These are phyloP conservation scores for Octodonta nipae DNA, from an alignment of 2,888 invertebrate genomes.

Conservation along the genomic window DNA sequence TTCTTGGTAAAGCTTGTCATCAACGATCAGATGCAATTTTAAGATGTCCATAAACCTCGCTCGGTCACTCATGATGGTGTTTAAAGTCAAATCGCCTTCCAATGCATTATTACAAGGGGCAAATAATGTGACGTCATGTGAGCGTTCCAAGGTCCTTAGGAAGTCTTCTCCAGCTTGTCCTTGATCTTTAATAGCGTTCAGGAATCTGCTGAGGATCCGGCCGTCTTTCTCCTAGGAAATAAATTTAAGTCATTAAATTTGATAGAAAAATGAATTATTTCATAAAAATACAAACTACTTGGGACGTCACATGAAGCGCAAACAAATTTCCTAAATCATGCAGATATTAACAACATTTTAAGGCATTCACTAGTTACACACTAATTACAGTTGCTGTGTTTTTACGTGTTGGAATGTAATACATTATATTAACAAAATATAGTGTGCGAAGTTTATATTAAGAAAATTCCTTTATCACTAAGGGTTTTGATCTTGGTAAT, in stretches of 20 bases:
- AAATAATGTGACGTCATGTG: slow-evolving; percentile 69
- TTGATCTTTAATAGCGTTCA: slow-evolving; percentile 67
- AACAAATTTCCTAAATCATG: no score
- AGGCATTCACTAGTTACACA: no score
- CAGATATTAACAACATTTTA: no score
- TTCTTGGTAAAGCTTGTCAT: slow-evolving; percentile 56
- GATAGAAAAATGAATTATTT: slow-evolving; percentile 2
- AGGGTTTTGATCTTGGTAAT: no score
- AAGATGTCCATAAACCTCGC: slow-evolving; percentile 63
- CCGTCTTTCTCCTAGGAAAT: slow-evolving; percentile 54
- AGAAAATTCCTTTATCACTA: no score
- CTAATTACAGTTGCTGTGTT: no score
- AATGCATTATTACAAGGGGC: slow-evolving; percentile 84
- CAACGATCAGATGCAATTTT: slow-evolving; percentile 68
- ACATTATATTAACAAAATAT: no score
- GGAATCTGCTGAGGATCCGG: slow-evolving; percentile 68
- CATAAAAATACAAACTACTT: no score
- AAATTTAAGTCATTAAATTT: no score
- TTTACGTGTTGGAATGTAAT: no score
- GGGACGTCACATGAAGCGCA: no score
- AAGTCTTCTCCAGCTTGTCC: slow-evolving; percentile 53
- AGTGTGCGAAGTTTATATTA: no score
- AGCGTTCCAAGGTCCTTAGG: slow-evolving; percentile 53
- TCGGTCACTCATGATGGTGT: slow-evolving; percentile 54
- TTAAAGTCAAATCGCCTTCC: slow-evolving; percentile 54